Conservation (phyloP, 92 coral and sea anemone species). For the Porites divaricata region DNA sequence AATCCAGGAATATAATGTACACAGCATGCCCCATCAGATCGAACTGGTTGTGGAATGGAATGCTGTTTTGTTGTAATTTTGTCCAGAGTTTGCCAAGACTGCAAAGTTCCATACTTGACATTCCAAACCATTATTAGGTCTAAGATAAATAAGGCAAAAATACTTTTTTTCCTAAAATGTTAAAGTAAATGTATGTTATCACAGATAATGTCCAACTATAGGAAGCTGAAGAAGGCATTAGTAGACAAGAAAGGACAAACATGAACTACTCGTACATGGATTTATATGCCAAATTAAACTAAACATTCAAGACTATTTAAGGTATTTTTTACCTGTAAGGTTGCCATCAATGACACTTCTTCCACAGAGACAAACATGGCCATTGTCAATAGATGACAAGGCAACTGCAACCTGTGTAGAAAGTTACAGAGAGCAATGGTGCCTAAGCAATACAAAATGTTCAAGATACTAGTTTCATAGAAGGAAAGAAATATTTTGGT, state of each 20-base stretch:
- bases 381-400: constrained; percentile 64
- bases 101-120: constrained; percentile 83
- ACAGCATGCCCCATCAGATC: constrained; percentile 57
- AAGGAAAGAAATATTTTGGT: no score
- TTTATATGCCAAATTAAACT: no score
- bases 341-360: constrained; percentile 44
- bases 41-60: constrained; percentile 27
- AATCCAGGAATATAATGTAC: constrained; percentile 70
- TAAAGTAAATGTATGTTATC: no score
- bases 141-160: background rate
- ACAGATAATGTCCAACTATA: no score
- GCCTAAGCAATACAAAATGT: no score
- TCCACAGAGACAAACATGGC: constrained; percentile 76
- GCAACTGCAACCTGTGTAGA: constrained; percentile 60
- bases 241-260: no score
- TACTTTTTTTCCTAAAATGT: background rate
- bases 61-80: constrained; percentile 44
- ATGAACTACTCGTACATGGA: no score
- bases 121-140: constrained; percentile 64
- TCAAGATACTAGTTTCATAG: no score
- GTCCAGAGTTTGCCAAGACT: constrained; percentile 61
- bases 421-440: background rate
- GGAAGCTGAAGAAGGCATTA: no score
- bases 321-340: constrained; percentile 29
- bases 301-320: background rate